Base-by-base conservation (phyloP, 2,113 vertebrate species). In the Prunella himalayana region DNA sequence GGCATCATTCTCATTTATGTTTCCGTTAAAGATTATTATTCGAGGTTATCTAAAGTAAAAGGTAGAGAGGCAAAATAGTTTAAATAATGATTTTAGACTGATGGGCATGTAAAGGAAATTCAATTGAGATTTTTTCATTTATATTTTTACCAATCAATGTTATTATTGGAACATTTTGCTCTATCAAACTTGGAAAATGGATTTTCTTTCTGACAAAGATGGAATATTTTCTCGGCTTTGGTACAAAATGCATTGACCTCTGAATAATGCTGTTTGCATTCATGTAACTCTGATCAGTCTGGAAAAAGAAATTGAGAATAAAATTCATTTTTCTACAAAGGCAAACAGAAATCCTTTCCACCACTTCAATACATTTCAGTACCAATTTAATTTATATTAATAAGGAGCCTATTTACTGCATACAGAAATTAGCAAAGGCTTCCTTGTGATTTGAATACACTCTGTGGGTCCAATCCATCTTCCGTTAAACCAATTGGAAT, bases 401-500 rank as follows among this genome's bases (percentile, higher is more conserved):
- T 90, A 96, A 84, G 33, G 28, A 81, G 3, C 65, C 35, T 86
- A 82, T 94, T 91, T 78, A 87, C 28, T 95, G 20, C 30, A 78
- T 51, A 51, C 18, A 83, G 76, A 93, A 82, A 91, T 81, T 92
- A 94, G 5, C 18, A 78, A 89, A 79, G 25, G 18, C 75, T 94
- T 95, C 53, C 56, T 60, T 87, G 53, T 60, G 86, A 82, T 92
- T 94, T 94, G 57, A 24, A 84, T 91, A 60, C 76, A 68, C 37
- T 42, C 49, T 69, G 25, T 81, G 64, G 49, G 73, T 92, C 65
- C 41, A 94, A 87, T 92, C 9, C 24, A 65, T 94, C 60, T 94
- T 66, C 51, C 71, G 53, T 51, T 95, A 84, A 86, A 87, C 60
- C 86, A 81, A 91, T 89, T 86, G 86, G 77, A 94, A 84, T 84